phyloP scores from a whole-genome alignment of 1,140 invertebrate species.

The Bilobella aurantiaca region DNA sequence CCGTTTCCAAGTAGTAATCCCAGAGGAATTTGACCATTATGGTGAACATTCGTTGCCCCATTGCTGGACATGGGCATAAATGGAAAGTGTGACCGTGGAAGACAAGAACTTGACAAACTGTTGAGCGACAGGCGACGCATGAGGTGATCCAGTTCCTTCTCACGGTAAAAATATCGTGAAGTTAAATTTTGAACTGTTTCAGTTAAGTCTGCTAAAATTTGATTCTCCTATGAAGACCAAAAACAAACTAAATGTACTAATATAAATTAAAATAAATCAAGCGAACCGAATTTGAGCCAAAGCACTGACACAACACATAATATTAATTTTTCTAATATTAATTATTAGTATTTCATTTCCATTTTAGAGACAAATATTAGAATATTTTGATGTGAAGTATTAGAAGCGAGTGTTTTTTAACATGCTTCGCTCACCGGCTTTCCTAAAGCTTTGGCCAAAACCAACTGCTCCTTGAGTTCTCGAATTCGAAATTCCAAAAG shows the following conservation, averaged over 20 bases:
- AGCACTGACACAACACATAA: too few species aligned
- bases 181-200: slow-evolving; percentile 29
- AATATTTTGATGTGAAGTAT: neutral
- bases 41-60: too few species aligned
- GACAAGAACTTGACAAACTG: neutral
- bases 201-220: slow-evolving; percentile 20
- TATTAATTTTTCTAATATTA: too few species aligned
- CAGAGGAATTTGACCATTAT: too few species aligned
- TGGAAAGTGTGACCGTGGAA: neutral
- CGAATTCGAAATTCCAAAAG: slow-evolving; percentile 19
- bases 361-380: neutral
- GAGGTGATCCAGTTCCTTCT: slow-evolving; percentile 25
- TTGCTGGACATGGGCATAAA: too few species aligned
- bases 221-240: slow-evolving; percentile 21
- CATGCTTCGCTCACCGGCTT: slow-evolving; percentile 21
- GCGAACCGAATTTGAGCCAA: too few species aligned
- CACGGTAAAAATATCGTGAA: slow-evolving; percentile 24
- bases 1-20: neutral
- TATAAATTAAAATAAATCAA: too few species aligned
- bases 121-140: slow-evolving; percentile 14
- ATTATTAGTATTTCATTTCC: neutral
- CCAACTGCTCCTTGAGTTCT: slow-evolving; percentile 14
- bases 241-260: too few species aligned
- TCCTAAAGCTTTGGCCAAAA: slow-evolving; percentile 13
- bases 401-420: neutral